Evolutionary conservation across 2,888 invertebrate genomes (phyloP), one percentile per base, ranked within the genome.

Genomic region (Ptychoptera contaminata): DNA sequence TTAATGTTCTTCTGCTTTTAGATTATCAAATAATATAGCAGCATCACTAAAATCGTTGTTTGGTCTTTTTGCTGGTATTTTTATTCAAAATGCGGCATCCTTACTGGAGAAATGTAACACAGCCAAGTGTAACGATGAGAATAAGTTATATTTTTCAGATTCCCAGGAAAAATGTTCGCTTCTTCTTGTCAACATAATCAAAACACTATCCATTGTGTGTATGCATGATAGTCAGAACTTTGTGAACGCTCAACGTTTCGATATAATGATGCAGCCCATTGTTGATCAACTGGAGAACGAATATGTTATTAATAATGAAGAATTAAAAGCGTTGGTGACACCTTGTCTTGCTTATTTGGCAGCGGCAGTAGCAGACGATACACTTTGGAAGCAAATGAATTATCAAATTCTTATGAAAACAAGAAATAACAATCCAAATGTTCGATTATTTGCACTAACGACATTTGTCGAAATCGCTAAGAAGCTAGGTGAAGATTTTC

Each of bases 371-470:
- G 81, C 79, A 2, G 91, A 90, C 57, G 91, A 93, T 60, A 76
- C 85, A 0, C 63, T 87, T 29, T 92, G 92, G 83, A 92, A 92
- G 58, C 76, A 85, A 53, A 67, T 94, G 49, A 90, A 92, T 59
- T 90, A 92, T 62, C 87, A 92, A 60, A 77, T 92, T 50, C 65
- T 93, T 44, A 69, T 92, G 50, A 94, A 94, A 68, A 86, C 90
- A 0, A 74, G 90, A 48, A 79, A 83, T 55, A 72, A 76, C 51
- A 76, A 77, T 48, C 72, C 83, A 1, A 74, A 79, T 58, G 82
- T 90, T 50, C 70, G 88, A 44, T 69, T 86, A 42, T 71, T 74
- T 42, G 76, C 84, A 0, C 67, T 91, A 36, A 73, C 78, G 50
- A 77, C 79, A 49, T 67, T 87, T 51, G 79, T 83, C 43, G 80